Base-by-base conservation (phyloP, 2,113 vertebrate genomes). In the Cottus gobio region DNA sequence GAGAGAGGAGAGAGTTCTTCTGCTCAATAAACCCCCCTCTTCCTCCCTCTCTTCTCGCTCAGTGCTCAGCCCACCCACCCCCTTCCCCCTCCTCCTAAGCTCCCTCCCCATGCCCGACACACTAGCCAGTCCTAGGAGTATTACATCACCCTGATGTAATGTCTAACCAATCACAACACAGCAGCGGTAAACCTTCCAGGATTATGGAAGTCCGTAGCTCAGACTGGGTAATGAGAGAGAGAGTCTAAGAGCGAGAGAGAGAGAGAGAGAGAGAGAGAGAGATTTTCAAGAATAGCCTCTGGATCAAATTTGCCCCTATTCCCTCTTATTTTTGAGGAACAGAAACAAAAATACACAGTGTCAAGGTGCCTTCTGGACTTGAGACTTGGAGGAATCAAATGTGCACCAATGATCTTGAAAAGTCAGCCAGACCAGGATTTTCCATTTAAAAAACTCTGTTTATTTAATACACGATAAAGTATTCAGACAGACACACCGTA, bases 91-190 rank as follows among this genome's bases (percentile, higher is more conserved):
- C 89, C 69, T 69, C 69, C 77, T 50, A 26, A 48, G 77, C 82
- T 83, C 83, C 79, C 87, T 91, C 86, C 88, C 91, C 91, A 90
- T 92, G 94, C 92, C 94, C 93, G 94, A 94, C 92, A 95, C 86
- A 87, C 91, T 95, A 95, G 92, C 94, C 92, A 94, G 94, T 94
- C 96, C 95, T 95, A 75, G 69, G 96, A 94, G 93, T 94, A 95
- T 96, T 96, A 95, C 95, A 96, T 96, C 95, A 95, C 95, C 95
- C 96, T 97, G 97, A 97, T 96, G 96, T 96, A 96, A 97, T 94
- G 95, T 97, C 96, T 97, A 92, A 94, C 94, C 90, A 91, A 95
- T 93, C 94, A 90, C 91, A 95, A 84, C 90, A 90, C 93, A 88
- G 93, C 91, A 87, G 87, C 87, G 91, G 89, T 95, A 95, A 95